Percentiles rank a stretch among this genome's conserved stretches.
These are phyloP conservation scores for Sclerurus mexicanus DNA, from an alignment of 2,113 vertebrate species.

Conservation along the genomic window DNA sequence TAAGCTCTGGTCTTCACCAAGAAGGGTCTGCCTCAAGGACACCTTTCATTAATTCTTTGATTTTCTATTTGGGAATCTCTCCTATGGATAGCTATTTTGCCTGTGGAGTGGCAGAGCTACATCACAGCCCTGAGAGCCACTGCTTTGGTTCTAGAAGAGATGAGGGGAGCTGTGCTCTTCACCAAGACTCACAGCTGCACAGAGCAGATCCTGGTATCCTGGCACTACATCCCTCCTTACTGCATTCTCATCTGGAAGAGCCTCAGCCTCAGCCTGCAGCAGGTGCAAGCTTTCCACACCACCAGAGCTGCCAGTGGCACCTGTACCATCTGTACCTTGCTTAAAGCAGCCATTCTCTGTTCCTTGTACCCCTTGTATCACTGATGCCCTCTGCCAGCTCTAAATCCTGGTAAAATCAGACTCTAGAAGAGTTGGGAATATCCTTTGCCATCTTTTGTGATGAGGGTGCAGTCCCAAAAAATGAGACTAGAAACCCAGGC, in stretches of 20 bases:
- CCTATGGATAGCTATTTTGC: background rate
- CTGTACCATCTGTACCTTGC: background rate
- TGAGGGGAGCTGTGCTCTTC: background rate
- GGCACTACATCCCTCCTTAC: background rate
- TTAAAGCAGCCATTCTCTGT: background rate
- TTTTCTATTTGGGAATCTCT: background rate
- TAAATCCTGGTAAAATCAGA: background rate
- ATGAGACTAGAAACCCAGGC: background rate
- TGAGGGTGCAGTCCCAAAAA: background rate
- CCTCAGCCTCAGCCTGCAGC: background rate
- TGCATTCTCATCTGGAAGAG: background rate
- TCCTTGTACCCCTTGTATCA: background rate
- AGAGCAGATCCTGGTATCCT: background rate
- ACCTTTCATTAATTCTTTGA: background rate
- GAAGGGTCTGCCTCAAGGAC: background rate
- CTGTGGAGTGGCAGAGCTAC: background rate
- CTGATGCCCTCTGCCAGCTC: background rate
- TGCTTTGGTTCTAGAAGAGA: background rate
- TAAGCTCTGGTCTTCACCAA: background rate
- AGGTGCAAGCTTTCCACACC: background rate
- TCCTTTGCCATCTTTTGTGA: background rate
- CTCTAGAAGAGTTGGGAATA: background rate
- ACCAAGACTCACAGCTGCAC: background rate
- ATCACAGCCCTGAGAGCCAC: background rate
- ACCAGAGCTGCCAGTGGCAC: background rate